Conservation (phyloP, 64 coral and sea anemone species). For the Exaiptasia diaphana region DNA sequence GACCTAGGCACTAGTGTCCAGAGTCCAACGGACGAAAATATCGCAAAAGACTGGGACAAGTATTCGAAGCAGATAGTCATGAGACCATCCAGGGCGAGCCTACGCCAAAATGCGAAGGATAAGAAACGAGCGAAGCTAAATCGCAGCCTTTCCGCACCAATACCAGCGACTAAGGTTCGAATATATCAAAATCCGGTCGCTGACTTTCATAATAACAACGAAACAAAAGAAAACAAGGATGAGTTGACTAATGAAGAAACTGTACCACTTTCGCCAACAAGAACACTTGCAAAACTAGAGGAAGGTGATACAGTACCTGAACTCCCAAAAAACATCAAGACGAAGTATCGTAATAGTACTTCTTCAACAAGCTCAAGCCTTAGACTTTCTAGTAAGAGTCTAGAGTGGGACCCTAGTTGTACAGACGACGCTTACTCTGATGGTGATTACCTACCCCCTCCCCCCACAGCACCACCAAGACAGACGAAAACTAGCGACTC, state of each 20-base stretch:
- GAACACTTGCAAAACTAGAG: slow-evolving; percentile 64
- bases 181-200: slow-evolving; percentile 76
- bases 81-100: no score
- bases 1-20: background rate
- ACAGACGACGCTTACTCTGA: slow-evolving; percentile 61
- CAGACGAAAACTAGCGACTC: background rate
- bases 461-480: slow-evolving; percentile 44
- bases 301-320: slow-evolving; percentile 74
- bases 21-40: background rate
- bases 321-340: slow-evolving; percentile 67
- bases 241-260: slow-evolving; percentile 30
- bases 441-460: slow-evolving; percentile 58
- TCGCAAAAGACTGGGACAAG: background rate
- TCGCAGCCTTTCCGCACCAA: background rate
- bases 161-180: slow-evolving; percentile 42
- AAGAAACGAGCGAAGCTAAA: slow-evolving; percentile 53
- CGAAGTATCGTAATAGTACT: slow-evolving; percentile 63
- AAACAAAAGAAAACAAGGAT: background rate
- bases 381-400: slow-evolving; percentile 58
- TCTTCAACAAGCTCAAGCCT: slow-evolving; percentile 66
- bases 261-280: slow-evolving; percentile 44
- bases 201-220: background rate
- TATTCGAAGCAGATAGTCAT: no score
- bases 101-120: slow-evolving; percentile 58
- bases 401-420: slow-evolving; percentile 82